Percentiles rank a stretch among this genome's conserved stretches.
Conservation (phyloP, 1,140 invertebrate species). For the Frieseomelitta varia region DNA sequence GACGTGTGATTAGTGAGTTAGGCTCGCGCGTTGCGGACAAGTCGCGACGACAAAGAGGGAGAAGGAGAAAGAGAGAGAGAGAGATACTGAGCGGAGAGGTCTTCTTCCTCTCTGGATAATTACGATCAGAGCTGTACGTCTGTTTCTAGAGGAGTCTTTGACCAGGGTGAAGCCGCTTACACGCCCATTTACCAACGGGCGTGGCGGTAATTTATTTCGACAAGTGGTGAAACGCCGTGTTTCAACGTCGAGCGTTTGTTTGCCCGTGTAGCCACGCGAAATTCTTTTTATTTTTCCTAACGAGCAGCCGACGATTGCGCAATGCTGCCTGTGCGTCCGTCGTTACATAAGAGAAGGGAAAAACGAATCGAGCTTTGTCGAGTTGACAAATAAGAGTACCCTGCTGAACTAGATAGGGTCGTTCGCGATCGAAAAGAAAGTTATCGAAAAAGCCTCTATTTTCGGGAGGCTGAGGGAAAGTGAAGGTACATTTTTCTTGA, state of each 20-base stretch:
- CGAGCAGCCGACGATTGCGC: background rate
- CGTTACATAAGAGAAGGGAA: background rate
- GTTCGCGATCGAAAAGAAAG: background rate
- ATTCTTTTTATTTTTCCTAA: background rate
- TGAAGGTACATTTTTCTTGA: no score
- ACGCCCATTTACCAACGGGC: slow-evolving; percentile 39
- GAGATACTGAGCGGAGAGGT: slow-evolving; percentile 27
- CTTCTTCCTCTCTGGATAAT: slow-evolving; percentile 53
- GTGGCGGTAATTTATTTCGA: slow-evolving; percentile 45
- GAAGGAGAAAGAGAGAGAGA: background rate
- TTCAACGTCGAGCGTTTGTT: slow-evolving; percentile 9
- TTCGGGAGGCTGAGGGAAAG: no score
- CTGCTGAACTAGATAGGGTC: background rate
- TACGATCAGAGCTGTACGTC: slow-evolving; percentile 45
- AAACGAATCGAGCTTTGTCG: background rate
- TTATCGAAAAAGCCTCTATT: no score
- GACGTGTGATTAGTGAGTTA: slow-evolving; percentile 16
- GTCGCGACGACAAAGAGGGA: slow-evolving; percentile 8
- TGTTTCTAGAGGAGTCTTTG: slow-evolving; percentile 34
- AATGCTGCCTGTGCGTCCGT: background rate
- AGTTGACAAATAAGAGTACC: background rate
- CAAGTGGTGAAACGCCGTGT: slow-evolving; percentile 1
- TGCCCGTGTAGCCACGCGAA: background rate
- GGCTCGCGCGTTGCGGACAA: slow-evolving; percentile 31
- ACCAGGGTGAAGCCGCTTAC: slow-evolving; percentile 35